Conservation (phyloP, 2,797 vertebrate species). For the Alca torda region DNA sequence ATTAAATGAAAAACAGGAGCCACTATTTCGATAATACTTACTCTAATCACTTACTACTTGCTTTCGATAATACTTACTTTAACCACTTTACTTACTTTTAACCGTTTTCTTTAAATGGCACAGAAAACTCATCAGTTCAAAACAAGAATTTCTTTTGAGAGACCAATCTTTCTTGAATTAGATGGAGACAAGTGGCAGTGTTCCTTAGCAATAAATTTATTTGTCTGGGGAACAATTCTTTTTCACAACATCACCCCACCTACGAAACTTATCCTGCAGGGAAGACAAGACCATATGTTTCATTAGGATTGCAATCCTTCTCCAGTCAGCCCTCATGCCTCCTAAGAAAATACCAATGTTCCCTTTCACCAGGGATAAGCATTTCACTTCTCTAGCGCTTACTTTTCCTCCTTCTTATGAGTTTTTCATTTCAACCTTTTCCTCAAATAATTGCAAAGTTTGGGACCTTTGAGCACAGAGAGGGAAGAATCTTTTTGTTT, state of each 20-base stretch:
- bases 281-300: background rate
- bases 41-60: background rate
- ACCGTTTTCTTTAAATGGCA: background rate
- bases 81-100: background rate
- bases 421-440: background rate
- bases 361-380: background rate
- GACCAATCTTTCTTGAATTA: background rate
- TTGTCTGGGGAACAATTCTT: background rate
- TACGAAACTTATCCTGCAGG: constrained; percentile 11
- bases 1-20: background rate
- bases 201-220: constrained; percentile 1
- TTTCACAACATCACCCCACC: background rate
- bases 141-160: background rate
- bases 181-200: background rate
- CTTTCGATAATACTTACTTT: background rate
- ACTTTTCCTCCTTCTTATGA: background rate
- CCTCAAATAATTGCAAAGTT: background rate
- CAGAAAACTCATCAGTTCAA: background rate
- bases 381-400: background rate
- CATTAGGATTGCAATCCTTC: background rate
- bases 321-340: background rate
- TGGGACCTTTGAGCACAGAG: rapidly evolving
- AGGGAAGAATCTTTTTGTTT: background rate
- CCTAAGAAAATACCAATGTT: background rate
- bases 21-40: background rate